These are phyloP conservation scores for Dendroctonus ponderosae DNA, from an alignment of 1,140 invertebrate species.

Conservation along the genomic window DNA sequence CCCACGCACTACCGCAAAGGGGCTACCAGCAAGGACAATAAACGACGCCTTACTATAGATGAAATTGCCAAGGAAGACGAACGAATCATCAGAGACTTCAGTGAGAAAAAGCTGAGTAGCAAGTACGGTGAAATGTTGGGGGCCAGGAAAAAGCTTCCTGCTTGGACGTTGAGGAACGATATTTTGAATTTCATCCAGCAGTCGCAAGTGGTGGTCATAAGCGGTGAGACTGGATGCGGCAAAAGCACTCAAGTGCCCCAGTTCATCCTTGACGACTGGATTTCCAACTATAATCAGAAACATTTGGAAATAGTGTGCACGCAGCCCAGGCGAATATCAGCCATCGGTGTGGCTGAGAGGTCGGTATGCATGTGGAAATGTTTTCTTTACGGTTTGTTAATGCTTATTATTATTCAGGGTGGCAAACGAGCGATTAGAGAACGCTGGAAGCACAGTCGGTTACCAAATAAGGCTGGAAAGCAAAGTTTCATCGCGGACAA, in stretches of 20 bases:
- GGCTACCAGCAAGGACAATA: slow-evolving; percentile 53
- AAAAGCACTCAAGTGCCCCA: slow-evolving; percentile 92
- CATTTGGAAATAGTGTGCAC: slow-evolving; percentile 86
- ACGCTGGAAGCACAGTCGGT: slow-evolving; percentile 77
- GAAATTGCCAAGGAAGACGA: slow-evolving; percentile 60
- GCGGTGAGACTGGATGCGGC: slow-evolving; percentile 85
- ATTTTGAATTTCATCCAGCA: slow-evolving; percentile 64
- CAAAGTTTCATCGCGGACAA: slow-evolving; percentile 73
- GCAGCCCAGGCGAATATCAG: slow-evolving; percentile 88
- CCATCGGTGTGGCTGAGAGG: slow-evolving; percentile 83
- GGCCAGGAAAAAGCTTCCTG: slow-evolving; percentile 63
- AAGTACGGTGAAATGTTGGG: slow-evolving; percentile 65
- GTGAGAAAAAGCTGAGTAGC: slow-evolving; percentile 57
- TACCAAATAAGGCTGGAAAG: slow-evolving; percentile 82
- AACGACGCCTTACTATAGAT: slow-evolving; percentile 53
- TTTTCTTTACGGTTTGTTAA: neutral
- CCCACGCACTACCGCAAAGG: slow-evolving; percentile 64
- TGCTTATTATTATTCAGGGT: slow-evolving; percentile 58
- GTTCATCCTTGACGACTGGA: slow-evolving; percentile 82
- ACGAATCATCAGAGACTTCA: slow-evolving; percentile 59
- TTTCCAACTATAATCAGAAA: slow-evolving; percentile 52
- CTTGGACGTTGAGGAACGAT: slow-evolving; percentile 63
- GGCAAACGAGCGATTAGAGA: slow-evolving; percentile 79
- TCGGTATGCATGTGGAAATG: slow-evolving; percentile 3
- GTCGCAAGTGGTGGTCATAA: slow-evolving; percentile 73